Conservation (phyloP, 2,113 vertebrate genomes). For the Nannospalax galili region DNA sequence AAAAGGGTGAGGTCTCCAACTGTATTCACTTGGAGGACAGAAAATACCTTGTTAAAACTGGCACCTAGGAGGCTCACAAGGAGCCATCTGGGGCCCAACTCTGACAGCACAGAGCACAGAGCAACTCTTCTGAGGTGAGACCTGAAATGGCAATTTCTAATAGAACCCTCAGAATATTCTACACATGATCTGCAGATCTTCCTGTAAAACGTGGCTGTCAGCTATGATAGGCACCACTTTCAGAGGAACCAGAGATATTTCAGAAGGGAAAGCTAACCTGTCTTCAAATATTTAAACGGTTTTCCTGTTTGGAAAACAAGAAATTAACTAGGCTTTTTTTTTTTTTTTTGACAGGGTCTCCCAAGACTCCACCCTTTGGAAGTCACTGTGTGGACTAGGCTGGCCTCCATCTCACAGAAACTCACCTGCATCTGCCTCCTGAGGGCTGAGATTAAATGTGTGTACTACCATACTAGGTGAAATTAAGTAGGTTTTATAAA, state of each 20-base stretch:
- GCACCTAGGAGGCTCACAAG: neutral
- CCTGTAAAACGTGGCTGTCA: conserved; percentile 33
- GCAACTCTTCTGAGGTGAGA: conserved; percentile 30
- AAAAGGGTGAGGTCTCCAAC: conserved; percentile 11
- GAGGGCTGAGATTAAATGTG: too few species aligned
- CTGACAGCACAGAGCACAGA: neutral
- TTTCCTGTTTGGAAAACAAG: conserved; percentile 36
- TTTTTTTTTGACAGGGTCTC: too few species aligned
- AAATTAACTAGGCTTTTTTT: neutral
- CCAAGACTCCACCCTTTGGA: too few species aligned
- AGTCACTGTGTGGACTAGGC: too few species aligned
- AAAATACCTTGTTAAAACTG: conserved; percentile 26
- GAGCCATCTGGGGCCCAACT: conserved; percentile 21
- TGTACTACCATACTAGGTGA: neutral
- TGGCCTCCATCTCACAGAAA: too few species aligned
- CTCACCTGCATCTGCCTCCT: too few species aligned
- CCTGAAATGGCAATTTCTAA: conserved; percentile 31
- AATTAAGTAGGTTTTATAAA: neutral
- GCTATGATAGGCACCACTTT: conserved; percentile 47
- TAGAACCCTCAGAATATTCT: conserved; percentile 51
- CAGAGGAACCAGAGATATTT: conserved; percentile 57
- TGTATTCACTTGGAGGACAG: conserved; percentile 51
- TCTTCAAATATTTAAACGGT: conserved; percentile 66
- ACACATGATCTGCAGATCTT: conserved; percentile 56
- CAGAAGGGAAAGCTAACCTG: conserved; percentile 30